Evolutionary conservation across 2,888 invertebrate species (phyloP).

Genomic region (Morinoia aosen): DNA sequence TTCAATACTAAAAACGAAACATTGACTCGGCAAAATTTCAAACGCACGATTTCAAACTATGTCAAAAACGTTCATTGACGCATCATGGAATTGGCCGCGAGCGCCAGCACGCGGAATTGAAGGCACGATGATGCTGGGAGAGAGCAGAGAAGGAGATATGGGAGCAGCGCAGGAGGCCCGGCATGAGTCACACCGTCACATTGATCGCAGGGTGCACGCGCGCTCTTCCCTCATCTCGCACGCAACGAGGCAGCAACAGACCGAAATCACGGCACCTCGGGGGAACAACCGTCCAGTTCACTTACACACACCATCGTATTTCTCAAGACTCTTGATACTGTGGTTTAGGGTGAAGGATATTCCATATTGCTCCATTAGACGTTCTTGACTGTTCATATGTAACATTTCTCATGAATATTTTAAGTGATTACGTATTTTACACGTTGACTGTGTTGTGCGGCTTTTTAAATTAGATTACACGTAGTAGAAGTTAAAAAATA

Average conservation of each 20-base stretch:
- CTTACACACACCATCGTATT: background rate
- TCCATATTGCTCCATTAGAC: no score
- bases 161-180: background rate
- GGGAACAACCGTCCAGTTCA: background rate
- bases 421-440: no score
- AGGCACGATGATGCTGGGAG: background rate
- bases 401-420: no score
- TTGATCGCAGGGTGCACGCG: background rate
- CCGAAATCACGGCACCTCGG: background rate
- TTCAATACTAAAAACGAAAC: no score
- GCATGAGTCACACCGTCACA: conserved; percentile 24
- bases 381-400: no score
- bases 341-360: no score
- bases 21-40: no score
- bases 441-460: no score
- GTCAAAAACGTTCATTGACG: no score
- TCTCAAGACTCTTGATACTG: background rate
- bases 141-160: background rate
- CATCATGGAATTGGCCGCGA: background rate
- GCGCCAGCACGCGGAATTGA: background rate
- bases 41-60: no score
- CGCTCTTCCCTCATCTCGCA: background rate
- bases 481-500: no score
- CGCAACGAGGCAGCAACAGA: background rate
- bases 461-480: no score